A percentile compares a stretch with the other conserved stretches of the same genome.
phyloP scores from a whole-genome alignment of 2,113 vertebrate species.

The Catagonus wagneri region DNA sequence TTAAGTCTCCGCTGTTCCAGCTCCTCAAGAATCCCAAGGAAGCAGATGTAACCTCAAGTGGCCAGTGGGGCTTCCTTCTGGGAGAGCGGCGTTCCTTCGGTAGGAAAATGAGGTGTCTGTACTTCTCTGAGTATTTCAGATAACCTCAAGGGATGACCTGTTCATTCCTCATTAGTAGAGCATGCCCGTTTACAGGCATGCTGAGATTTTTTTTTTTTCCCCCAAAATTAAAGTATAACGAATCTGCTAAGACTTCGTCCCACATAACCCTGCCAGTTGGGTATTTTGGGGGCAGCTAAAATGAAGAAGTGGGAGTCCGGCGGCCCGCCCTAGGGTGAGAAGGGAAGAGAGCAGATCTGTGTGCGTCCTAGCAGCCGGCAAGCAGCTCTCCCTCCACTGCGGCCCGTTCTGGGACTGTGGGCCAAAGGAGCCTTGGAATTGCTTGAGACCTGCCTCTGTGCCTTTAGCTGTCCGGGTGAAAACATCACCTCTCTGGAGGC shows the following conservation, averaged over 20 bases:
- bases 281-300: conserved; percentile 72
- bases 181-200: conserved; percentile 74
- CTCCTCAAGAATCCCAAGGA: conserved; percentile 66
- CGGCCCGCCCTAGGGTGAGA: conserved; percentile 75
- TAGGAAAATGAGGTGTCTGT: conserved; percentile 76
- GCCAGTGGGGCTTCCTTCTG: conserved; percentile 63
- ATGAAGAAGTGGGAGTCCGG: conserved; percentile 69
- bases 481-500: conserved; percentile 85
- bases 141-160: conserved; percentile 53
- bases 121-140: conserved; percentile 66
- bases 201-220: neutral
- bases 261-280: conserved; percentile 60
- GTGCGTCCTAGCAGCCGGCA: conserved; percentile 65
- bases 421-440: conserved; percentile 81
- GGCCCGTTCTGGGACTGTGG: conserved; percentile 75
- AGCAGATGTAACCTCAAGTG: conserved; percentile 64
- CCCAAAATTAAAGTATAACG: conserved; percentile 78
- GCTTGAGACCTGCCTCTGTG: conserved; percentile 83
- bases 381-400: conserved; percentile 69
- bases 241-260: conserved; percentile 75
- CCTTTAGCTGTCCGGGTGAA: conserved; percentile 82
- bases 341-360: conserved; percentile 81
- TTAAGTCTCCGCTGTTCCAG: conserved; percentile 35
- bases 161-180: conserved; percentile 60
- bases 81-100: conserved; percentile 37